These are phyloP conservation scores for Setipinna tenuifilis DNA, from an alignment of 2,797 vertebrate species.

Conservation along the genomic window DNA sequence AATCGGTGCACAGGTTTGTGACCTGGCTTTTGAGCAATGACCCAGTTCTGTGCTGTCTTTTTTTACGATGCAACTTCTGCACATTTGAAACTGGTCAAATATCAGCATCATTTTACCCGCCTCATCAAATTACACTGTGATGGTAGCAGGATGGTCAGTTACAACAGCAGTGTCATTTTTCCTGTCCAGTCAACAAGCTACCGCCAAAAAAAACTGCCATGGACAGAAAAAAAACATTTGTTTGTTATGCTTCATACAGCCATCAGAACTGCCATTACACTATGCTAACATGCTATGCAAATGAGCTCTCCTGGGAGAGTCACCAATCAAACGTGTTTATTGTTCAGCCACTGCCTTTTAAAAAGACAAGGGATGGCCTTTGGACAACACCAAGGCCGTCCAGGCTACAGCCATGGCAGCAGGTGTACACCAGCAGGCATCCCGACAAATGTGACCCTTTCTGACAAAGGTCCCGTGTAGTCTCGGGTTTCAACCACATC, in stretches of 20 bases:
- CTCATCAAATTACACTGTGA: background rate
- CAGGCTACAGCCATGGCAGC: background rate
- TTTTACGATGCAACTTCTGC: too few relatives aligned
- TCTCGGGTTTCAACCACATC: background rate
- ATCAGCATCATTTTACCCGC: background rate
- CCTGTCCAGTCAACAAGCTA: background rate
- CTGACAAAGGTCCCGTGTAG: background rate
- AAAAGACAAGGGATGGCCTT: background rate
- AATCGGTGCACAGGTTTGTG: background rate
- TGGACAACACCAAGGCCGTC: slow-evolving; percentile 1
- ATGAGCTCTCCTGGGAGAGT: background rate
- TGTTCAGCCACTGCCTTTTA: background rate
- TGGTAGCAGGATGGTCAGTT: background rate
- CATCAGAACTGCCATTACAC: background rate
- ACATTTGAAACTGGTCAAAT: background rate
- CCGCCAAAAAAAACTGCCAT: background rate
- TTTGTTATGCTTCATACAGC: background rate
- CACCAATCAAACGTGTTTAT: background rate
- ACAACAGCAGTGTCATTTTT: background rate
- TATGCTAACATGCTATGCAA: too few relatives aligned
- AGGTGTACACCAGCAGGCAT: slow-evolving; percentile 1
- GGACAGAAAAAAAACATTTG: background rate
- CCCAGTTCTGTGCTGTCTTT: background rate
- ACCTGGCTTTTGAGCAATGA: background rate
- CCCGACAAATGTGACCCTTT: background rate